Base-by-base conservation (phyloP, 2,797 vertebrate genomes). In the Nannoperca obscura region DNA sequence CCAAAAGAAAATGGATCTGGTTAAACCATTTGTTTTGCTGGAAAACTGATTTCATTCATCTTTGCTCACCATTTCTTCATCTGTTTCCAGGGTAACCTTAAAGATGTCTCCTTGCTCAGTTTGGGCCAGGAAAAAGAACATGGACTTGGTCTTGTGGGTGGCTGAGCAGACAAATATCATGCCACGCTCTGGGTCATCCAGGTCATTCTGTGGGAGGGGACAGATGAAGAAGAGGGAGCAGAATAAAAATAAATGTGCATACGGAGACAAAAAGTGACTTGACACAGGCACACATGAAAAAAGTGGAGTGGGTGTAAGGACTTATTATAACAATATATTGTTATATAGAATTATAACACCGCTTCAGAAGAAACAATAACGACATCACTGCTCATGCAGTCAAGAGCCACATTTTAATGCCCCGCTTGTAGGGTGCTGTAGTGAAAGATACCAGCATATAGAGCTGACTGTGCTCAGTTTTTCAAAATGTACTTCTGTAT, bases 141-240 rank as follows among this genome's bases (percentile, higher is more conserved):
- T 99, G 34, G 98, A 98, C 86, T 99, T 99, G 92, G 98, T 99
- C 93, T 99, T 99, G 94, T 99, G 98, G 2, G 98, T 99, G 42
- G 98, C 98, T 65, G 98, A 99, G 91, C 98, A 99, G 82, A 99
- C 98, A 82, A 99, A 99, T 88, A 99, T 98, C 98, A 99, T 99
- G 76, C 98, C 98, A 54, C 98, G 96, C 90, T 99, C 98, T 1
- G 98, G 98, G 87, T 99, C 98, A 73, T 99, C 98, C 90, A 99
- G 92, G 88, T 99, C 98, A 75, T 99, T 99, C 98, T 99, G 90
- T 49, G 53, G 55, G 46, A 62, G 0, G 32, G 5, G 4, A 32
- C 0, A 42, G 6, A 47, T 17, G 1, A 62, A 40, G 5, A 22
- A 36, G 32, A 22, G 3, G 8, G 19, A 53, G 44, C 13, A 20